Base-by-base conservation (phyloP, 2,113 vertebrate species). In the Symphodus melops region DNA sequence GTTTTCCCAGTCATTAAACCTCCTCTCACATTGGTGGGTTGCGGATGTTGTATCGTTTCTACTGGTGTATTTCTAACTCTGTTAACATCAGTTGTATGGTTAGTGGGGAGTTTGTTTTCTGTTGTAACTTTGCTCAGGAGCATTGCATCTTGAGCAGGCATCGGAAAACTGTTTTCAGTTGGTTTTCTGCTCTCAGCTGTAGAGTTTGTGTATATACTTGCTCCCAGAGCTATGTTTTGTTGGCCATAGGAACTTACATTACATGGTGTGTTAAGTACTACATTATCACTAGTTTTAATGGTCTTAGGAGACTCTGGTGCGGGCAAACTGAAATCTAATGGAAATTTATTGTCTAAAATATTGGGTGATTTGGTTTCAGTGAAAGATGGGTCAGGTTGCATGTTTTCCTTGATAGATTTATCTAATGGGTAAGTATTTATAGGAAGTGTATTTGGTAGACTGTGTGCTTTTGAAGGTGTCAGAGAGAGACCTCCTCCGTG, bases 301-400 rank as follows among this genome's bases (percentile, higher is more conserved):
- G 39, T 23, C 16, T 11, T 75, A 44, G 33, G 48, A 3, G 42
- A 3, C n/a, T 82, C 53, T 76, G 61, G 80, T 37, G 4, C 57
- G 52, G 41, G 33, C 14, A 16, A 8, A 64, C 3, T 60, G 10
- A 4, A 36, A 37, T 20, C 37, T 71, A 53, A 52, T 44, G 62
- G 66, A 1, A 74, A 16, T 41, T 42, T 64, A 46, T 36, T 17
- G 1, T 72, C 72, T 52, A 57, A 72, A 53, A 56, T 62, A 9
- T 42, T 82, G 8, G 25, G 54, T 52, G 61, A 64, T 68, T 60
- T 80, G 20, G 9, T 70, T 62, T 20, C 42, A 63, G 16, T 37
- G 1, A 14, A 37, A 16, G 53, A 36, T 28, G 8, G 36, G 20
- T 17, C 36, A 14, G 61, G 36, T 3, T 19, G 33, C 63, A 70